Conservation (phyloP, 2,797 vertebrate species). For the Cetoscarus ocellatus region DNA sequence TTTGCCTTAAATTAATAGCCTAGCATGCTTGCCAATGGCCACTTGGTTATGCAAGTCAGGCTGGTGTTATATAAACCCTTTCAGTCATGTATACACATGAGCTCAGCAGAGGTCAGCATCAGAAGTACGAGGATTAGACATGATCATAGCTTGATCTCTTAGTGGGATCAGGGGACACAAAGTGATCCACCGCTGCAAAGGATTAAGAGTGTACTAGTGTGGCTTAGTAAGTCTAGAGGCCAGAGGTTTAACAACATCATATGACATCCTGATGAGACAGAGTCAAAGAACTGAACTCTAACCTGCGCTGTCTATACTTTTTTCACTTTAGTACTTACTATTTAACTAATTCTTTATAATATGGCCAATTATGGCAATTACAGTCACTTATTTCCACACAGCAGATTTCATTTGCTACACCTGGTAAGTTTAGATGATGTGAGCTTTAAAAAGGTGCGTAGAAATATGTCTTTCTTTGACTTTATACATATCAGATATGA, state of each 20-base stretch:
- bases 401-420: no score
- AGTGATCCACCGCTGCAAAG: slow-evolving; percentile 4
- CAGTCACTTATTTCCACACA: no score
- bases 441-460: no score
- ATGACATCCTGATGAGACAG: slow-evolving; percentile 3
- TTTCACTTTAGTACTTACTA: slow-evolving; percentile 5
- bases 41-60: slow-evolving; percentile 46
- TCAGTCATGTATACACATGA: slow-evolving; percentile 28
- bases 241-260: slow-evolving; percentile 1
- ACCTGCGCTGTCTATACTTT: slow-evolving; percentile 9
- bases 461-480: no score
- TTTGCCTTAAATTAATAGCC: slow-evolving; percentile 15
- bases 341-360: slow-evolving; percentile 14
- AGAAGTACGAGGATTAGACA: slow-evolving; percentile 46
- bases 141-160: slow-evolving; percentile 49
- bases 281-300: slow-evolving; percentile 15
- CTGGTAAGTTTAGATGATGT: no score
- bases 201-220: neutral
- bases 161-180: slow-evolving; percentile 16
- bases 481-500: no score
- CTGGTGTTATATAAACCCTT: slow-evolving; percentile 57
- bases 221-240: slow-evolving; percentile 3
- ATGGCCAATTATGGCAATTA: neutral
- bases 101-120: slow-evolving; percentile 37
- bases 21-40: slow-evolving; percentile 27